These are phyloP conservation scores for Limosa lapponica DNA, from an alignment of 2,797 vertebrate species.

Conservation along the genomic window DNA sequence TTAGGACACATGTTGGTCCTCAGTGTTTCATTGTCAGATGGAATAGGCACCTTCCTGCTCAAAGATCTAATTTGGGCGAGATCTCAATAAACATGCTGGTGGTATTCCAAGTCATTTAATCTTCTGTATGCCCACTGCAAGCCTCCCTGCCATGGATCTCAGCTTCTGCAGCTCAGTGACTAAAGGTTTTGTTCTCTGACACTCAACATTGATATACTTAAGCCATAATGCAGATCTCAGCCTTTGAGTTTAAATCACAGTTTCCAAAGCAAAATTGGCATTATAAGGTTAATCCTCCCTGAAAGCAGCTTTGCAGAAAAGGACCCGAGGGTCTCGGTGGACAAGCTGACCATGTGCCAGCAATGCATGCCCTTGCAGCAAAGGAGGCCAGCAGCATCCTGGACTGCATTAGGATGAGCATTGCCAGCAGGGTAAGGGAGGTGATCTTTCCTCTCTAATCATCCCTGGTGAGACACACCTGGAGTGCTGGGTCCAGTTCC, in stretches of 20 bases:
- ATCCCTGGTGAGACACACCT: not conserved
- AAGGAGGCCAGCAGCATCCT: not conserved
- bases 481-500: not conserved
- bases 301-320: not conserved
- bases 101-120: not conserved
- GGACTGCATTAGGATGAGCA: not conserved
- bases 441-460: not conserved
- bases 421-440: not conserved
- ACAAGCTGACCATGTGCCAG: not conserved
- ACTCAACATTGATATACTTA: not conserved
- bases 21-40: not conserved
- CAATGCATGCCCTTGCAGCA: not conserved
- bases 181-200: not conserved
- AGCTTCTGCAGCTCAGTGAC: not conserved
- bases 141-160: not conserved
- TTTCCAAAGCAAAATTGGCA: not conserved
- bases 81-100: not conserved
- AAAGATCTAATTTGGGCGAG: rapidly evolving
- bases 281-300: not conserved
- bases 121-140: not conserved
- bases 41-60: not conserved
- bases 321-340: not conserved
- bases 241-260: not conserved
- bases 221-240: not conserved
- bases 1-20: not conserved